Evolutionary conservation across 2,113 vertebrate species (phyloP).

Genomic region (Muntiacus muntjak): DNA sequence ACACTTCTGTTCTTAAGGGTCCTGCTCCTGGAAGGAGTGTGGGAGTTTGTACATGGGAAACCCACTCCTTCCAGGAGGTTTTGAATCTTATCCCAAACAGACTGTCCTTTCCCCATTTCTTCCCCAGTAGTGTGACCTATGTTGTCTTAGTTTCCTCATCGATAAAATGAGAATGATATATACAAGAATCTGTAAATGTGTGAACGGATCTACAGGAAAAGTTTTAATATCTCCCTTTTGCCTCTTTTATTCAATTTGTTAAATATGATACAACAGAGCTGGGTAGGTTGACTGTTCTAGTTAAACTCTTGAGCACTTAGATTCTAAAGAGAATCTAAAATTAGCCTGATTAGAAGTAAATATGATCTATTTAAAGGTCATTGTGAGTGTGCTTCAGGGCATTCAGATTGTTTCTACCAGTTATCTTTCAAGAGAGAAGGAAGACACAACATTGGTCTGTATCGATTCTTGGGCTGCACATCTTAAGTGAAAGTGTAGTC

Average conservation of each 20-base stretch:
- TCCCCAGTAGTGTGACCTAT: neutral
- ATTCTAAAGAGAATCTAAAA: conserved; percentile 14
- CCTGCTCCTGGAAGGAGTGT: neutral
- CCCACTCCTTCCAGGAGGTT: neutral
- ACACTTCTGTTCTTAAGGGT: neutral
- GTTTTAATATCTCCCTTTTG: neutral
- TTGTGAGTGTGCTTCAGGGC: neutral
- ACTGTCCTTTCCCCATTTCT: neutral
- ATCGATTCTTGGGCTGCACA: neutral
- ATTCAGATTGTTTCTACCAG: neutral
- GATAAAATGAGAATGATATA: neutral
- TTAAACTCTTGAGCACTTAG: neutral
- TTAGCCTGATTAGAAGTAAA: neutral
- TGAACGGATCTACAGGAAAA: neutral
- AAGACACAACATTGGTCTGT: neutral
- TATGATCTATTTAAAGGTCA: neutral
- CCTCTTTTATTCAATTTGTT: neutral
- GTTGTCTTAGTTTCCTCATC: neutral
- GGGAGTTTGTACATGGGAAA: neutral
- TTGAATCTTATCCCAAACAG: neutral
- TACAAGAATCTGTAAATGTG: neutral
- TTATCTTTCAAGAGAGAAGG: conserved; percentile 7
- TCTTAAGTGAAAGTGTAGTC: neutral
- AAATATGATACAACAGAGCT: neutral
- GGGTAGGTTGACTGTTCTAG: neutral